Evolutionary conservation across 92 coral and sea anemone species (phyloP), one percentile per base, ranked within the genome.

Genomic region (Pocillopora meandrina): DNA sequence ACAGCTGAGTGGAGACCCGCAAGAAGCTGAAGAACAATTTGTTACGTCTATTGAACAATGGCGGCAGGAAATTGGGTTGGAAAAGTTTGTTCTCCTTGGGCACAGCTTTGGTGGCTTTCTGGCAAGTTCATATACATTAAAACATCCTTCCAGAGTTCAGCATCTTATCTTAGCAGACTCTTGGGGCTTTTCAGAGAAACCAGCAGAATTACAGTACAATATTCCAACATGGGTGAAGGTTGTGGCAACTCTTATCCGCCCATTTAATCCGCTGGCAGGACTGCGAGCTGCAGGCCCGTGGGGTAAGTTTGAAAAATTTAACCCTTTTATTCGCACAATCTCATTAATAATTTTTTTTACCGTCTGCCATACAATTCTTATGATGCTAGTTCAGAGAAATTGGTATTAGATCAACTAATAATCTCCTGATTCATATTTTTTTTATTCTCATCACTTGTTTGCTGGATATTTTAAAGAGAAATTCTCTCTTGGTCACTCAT

Each of bases 81-180:
- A 94, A 56, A 94, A 91, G 74, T 94, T 95, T 90, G 88, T 96
- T 19, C 83, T 96, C 12, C 76, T 96, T 11, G 98, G 98, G 17
- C 98, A 96, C 78, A 96, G 98, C 57, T 93, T 96, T 86, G 98
- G 98, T 64, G 98, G 98, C 76, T 96, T 86, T 80, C 76, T 96
- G 65, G 92, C 95, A 33, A 90, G 95, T 78, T 89, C 98, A 0
- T 96, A 96, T 85, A 91, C 98, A 15, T 59, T 96, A 9, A 82
- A 90, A 71, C 83, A 96, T 85, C 96, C 98, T 12, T 91, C 93
- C 52, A 76, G 92, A 62, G 96, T 96, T 52, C 87, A 92, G 62
- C 98, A 95, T 77, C 86, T 96, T 18, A 87, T 96, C 62, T 90
- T 96, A 26, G 98, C 87, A 10, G 98, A 96, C 76, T 91, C 98